A percentile compares a stretch with the other conserved stretches of the same genome.
These are phyloP conservation scores for Argyresthia goedartella DNA, from an alignment of 2,888 invertebrate genomes.

Conservation along the genomic window DNA sequence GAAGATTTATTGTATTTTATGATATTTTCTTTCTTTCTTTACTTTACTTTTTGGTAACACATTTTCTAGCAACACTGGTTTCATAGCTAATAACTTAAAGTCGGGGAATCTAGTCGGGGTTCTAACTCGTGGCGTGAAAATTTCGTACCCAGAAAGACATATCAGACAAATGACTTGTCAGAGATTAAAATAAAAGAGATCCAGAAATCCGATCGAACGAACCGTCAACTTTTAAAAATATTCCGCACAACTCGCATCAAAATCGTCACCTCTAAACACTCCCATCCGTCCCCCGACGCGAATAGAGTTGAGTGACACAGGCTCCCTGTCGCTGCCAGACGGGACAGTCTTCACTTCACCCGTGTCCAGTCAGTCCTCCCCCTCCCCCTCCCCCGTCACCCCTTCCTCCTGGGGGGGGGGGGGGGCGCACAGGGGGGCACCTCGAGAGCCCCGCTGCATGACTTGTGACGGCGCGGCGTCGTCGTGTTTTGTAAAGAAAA, in stretches of 20 bases:
- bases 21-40: too few species aligned
- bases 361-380: conserved; percentile 9
- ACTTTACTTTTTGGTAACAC: too few species aligned
- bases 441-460: conserved; percentile 3
- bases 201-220: too few species aligned
- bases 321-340: conserved; percentile 15
- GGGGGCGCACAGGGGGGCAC: conserved; percentile 1
- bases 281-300: conserved; percentile 3
- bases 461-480: conserved; percentile 5
- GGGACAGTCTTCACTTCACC: conserved; percentile 12
- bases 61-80: too few species aligned
- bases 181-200: too few species aligned
- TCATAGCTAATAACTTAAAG: too few species aligned
- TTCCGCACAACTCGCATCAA: neutral
- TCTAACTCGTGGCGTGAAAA: too few species aligned
- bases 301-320: conserved; percentile 14
- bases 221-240: too few species aligned
- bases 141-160: too few species aligned
- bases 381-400: conserved; percentile 17
- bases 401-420: conserved; percentile 14
- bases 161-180: too few species aligned
- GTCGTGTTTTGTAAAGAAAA: conserved; percentile 8
- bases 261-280: conserved; percentile 12
- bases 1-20: too few species aligned
- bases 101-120: too few species aligned